Evolutionary conservation across 2,888 invertebrate genomes (phyloP).

Genomic region (Carcina quercana): DNA sequence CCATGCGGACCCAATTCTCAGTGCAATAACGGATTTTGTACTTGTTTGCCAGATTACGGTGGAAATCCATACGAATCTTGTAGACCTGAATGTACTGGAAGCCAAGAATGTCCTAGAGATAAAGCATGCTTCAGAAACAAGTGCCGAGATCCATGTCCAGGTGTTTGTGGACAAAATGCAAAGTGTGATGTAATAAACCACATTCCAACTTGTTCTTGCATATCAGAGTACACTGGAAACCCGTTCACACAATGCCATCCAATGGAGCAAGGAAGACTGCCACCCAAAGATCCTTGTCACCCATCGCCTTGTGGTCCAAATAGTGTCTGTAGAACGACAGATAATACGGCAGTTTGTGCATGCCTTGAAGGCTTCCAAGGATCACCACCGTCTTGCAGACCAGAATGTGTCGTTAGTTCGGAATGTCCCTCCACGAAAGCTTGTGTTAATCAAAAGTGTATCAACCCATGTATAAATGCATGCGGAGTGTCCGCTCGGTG

Average conservation of each 20-base stretch:
- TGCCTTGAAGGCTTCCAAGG: constrained; percentile 86
- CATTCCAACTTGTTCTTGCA: constrained; percentile 82
- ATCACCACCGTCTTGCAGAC: constrained; percentile 86
- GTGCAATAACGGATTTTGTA: constrained; percentile 80
- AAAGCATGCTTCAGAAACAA: constrained; percentile 83
- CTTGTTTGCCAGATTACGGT: constrained; percentile 78
- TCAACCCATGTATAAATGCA: constrained; percentile 87
- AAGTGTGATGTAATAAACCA: constrained; percentile 84
- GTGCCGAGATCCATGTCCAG: constrained; percentile 84
- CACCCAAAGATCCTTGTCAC: constrained; percentile 79
- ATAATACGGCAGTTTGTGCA: constrained; percentile 86
- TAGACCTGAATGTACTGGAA: constrained; percentile 82
- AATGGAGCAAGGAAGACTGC: constrained; percentile 32
- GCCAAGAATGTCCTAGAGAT: constrained; percentile 80
- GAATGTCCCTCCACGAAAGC: constrained; percentile 87
- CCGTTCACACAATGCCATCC: constrained; percentile 76
- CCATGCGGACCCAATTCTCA: constrained; percentile 83
- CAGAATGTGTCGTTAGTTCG: constrained; percentile 88
- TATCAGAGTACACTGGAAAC: constrained; percentile 80
- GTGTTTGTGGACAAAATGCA: constrained; percentile 82
- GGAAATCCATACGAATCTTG: constrained; percentile 83
- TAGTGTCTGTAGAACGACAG: constrained; percentile 84
- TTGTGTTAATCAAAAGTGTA: constrained; percentile 88
- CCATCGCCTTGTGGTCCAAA: constrained; percentile 87
- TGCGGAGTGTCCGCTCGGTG: constrained; percentile 87